Evolutionary conservation across 2,888 invertebrate genomes (phyloP).

Genomic region (Scotopteryx bipunctaria): DNA sequence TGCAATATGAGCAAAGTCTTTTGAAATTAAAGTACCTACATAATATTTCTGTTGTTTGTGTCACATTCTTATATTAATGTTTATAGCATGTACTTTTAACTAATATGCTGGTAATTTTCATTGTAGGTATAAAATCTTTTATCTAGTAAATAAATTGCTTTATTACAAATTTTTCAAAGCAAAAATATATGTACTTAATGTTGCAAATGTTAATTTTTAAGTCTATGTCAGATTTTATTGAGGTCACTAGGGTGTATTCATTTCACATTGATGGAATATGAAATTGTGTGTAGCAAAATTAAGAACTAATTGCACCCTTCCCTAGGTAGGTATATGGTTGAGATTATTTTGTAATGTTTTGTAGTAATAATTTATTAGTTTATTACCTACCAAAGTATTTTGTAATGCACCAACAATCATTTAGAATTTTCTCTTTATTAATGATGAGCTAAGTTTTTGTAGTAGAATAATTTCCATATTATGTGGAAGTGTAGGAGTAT

Average conservation of each 20-base stretch:
- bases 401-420: slow-evolving; percentile 66
- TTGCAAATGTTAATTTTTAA: slow-evolving; percentile 39
- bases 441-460: slow-evolving; percentile 68
- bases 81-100: slow-evolving; percentile 42
- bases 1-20: slow-evolving; percentile 59
- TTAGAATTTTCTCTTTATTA: slow-evolving; percentile 67
- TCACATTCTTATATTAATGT: slow-evolving; percentile 39
- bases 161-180: slow-evolving; percentile 35
- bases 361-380: slow-evolving; percentile 48
- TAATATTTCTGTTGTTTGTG: slow-evolving; percentile 35
- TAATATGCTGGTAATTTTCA: slow-evolving; percentile 46
- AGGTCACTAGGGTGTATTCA: slow-evolving; percentile 59
- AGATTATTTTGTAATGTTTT: slow-evolving; percentile 63
- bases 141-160: slow-evolving; percentile 35
- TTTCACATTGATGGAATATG: slow-evolving; percentile 54
- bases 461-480: slow-evolving; percentile 70
- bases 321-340: slow-evolving; percentile 57
- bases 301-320: slow-evolving; percentile 63
- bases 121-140: slow-evolving; percentile 32
- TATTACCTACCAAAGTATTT: slow-evolving; percentile 55
- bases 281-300: slow-evolving; percentile 56
- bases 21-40: slow-evolving; percentile 33
- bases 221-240: slow-evolving; percentile 39
- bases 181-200: slow-evolving; percentile 35
- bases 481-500: slow-evolving; percentile 76